Evolutionary conservation across 2,888 invertebrate genomes (phyloP).

Genomic region (Lamellibrachia satsuma): DNA sequence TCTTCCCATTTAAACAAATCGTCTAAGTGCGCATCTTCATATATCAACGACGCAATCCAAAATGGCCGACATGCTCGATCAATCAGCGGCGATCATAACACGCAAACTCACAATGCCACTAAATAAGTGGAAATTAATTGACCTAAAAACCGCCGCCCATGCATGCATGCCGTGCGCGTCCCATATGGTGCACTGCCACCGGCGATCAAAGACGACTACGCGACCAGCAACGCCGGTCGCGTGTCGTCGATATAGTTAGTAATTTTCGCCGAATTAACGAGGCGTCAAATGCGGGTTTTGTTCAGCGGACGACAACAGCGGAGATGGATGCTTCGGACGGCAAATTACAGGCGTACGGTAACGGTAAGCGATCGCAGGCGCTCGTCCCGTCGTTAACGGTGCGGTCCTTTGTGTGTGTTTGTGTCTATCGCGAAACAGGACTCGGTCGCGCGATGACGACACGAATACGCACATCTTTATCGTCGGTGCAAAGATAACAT

Average conservation of each 20-base stretch:
- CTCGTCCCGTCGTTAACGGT: not conserved
- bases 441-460: not conserved
- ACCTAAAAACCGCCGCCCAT: not conserved
- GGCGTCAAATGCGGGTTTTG: not conserved
- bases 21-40: not conserved
- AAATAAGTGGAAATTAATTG: slow-evolving; percentile 10
- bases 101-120: not conserved
- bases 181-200: not conserved
- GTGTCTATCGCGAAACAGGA: not conserved
- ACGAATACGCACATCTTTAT: not conserved
- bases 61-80: not conserved
- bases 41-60: not conserved
- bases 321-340: not conserved
- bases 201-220: not conserved
- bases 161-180: not conserved
- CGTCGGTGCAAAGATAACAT: not conserved
- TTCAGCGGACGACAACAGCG: not conserved
- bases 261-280: slow-evolving; percentile 2
- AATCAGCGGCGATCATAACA: not conserved
- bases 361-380: not conserved
- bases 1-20: not conserved
- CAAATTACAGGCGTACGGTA: not conserved
- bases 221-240: not conserved
- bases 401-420: not conserved
- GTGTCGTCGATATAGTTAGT: slow-evolving; percentile 17